phyloP scores from a whole-genome alignment of 2,888 invertebrate genomes.

The Patella ulyssiponensis region DNA sequence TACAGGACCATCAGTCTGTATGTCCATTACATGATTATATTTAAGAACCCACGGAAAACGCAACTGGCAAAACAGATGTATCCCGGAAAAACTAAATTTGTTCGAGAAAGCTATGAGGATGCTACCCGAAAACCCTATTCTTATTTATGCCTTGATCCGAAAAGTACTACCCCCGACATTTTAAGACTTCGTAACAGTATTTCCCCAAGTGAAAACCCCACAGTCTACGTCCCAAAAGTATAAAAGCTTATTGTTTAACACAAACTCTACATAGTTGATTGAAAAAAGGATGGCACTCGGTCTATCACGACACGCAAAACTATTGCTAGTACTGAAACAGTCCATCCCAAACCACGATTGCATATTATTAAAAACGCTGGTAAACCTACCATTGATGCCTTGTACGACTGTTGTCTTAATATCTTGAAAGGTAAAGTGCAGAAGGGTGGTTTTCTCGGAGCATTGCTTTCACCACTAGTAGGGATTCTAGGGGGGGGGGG shows the following conservation, averaged over 20 bases:
- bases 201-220: constrained; percentile 14
- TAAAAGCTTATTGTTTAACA: too few relatives aligned
- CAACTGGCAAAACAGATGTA: constrained; percentile 23
- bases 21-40: constrained; percentile 13
- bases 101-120: constrained; percentile 19
- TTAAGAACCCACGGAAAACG: background rate
- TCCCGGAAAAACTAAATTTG: constrained; percentile 7
- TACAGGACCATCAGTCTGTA: constrained; percentile 18
- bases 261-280: too few relatives aligned
- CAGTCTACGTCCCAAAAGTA: constrained; percentile 18
- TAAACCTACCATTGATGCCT: background rate
- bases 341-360: background rate
- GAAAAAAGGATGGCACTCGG: background rate
- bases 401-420: background rate
- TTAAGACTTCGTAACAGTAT: constrained; percentile 24
- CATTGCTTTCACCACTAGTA: background rate
- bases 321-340: background rate
- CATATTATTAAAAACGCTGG: constrained; percentile 6
- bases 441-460: constrained; percentile 16
- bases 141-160: constrained; percentile 27
- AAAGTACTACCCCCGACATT: constrained; percentile 19
- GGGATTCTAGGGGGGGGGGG: background rate
- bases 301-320: background rate
- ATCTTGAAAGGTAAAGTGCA: constrained; percentile 18
- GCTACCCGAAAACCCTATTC: constrained; percentile 17